These are phyloP conservation scores for Operophtera brumata DNA, from an alignment of 2,888 invertebrate species.

Conservation along the genomic window DNA sequence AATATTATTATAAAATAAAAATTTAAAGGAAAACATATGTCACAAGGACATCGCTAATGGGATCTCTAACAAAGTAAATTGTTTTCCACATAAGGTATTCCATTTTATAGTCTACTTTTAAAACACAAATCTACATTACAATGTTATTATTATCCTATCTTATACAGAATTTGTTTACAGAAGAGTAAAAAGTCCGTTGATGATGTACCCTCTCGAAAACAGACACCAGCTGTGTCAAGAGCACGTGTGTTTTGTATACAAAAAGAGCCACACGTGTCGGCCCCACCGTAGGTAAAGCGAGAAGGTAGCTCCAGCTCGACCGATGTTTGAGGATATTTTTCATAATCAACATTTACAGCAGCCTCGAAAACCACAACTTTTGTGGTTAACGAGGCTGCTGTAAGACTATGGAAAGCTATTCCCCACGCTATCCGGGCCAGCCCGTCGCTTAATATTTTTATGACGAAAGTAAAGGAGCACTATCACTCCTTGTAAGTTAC, in stretches of 20 bases:
- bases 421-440: too few species aligned
- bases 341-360: constrained; percentile 11
- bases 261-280: constrained; percentile 46
- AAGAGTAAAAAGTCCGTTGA: constrained; percentile 25
- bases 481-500: too few species aligned
- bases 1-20: background rate
- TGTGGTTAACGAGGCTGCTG: too few species aligned
- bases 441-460: too few species aligned
- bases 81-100: too few species aligned
- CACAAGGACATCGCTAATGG: background rate
- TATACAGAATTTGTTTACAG: constrained; percentile 16
- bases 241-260: constrained; percentile 53
- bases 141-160: background rate
- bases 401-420: too few species aligned
- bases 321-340: constrained; percentile 4
- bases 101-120: background rate
- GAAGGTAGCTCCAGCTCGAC: constrained; percentile 1
- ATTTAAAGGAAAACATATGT: background rate
- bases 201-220: constrained; percentile 32
- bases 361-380: constrained; percentile 18
- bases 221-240: constrained; percentile 56
- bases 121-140: background rate
- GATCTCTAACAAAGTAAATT: background rate
- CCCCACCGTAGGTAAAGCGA: constrained; percentile 21
- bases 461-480: too few species aligned